These are phyloP conservation scores for Strigamia crassipes DNA, from an alignment of 2,888 invertebrate species.

Conservation along the genomic window DNA sequence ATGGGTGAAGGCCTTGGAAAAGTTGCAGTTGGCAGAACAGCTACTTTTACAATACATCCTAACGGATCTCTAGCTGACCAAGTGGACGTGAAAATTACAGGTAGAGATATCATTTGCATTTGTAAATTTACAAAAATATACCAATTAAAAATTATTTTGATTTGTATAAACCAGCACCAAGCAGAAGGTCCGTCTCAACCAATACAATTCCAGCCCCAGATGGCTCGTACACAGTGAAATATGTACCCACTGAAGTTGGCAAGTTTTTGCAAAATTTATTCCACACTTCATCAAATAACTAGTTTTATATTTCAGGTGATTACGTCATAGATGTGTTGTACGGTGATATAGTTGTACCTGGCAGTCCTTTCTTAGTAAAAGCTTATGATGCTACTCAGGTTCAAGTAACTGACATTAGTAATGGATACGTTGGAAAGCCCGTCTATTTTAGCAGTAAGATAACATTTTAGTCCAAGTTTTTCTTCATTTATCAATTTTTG, in stretches of 20 bases:
- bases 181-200: conserved; percentile 72
- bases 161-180: conserved; percentile 66
- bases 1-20: conserved; percentile 82
- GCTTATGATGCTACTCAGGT: conserved; percentile 95
- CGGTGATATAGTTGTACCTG: conserved; percentile 81
- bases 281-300: not conserved
- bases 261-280: conserved; percentile 53
- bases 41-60: conserved; percentile 85
- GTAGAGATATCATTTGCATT: conserved; percentile 43
- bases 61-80: conserved; percentile 67
- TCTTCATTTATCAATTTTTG: not conserved
- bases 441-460: conserved; percentile 88
- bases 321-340: conserved; percentile 83
- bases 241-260: conserved; percentile 87
- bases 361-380: conserved; percentile 93
- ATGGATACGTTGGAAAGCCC: conserved; percentile 87
- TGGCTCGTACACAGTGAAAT: conserved; percentile 62
- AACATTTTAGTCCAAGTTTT: not conserved
- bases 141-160: conserved; percentile 20
- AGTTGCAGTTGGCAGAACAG: conserved; percentile 81
- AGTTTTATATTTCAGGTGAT: conserved; percentile 65
- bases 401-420: conserved; percentile 90
- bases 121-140: not conserved
- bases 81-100: conserved; percentile 75
- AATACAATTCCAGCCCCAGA: conserved; percentile 57